These are phyloP conservation scores for Emydura subglobosa DNA, from an alignment of 2,113 vertebrate genomes.

Conservation along the genomic window DNA sequence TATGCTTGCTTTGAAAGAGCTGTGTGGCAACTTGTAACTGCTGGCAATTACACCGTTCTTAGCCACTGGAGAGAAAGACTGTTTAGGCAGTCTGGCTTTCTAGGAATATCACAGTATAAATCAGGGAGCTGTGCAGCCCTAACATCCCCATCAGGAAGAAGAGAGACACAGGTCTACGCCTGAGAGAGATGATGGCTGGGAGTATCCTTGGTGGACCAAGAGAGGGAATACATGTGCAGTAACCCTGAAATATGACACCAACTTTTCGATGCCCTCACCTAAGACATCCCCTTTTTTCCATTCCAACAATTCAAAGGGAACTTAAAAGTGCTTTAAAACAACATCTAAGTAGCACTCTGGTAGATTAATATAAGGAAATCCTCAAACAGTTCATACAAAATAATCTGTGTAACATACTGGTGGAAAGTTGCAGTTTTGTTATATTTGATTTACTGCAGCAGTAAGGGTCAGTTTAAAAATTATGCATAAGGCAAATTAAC, in stretches of 20 bases:
- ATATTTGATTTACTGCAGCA: neutral
- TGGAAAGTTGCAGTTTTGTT: neutral
- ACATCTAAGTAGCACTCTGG: neutral
- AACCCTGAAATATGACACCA: neutral
- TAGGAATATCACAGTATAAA: neutral
- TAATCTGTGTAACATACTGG: neutral
- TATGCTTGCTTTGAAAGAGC: neutral
- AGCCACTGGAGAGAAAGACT: neutral
- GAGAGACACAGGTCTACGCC: neutral
- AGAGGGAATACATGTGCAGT: neutral
- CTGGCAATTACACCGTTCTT: neutral
- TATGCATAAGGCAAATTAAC: accelerated
- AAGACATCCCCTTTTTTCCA: neutral
- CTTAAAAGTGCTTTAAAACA: neutral
- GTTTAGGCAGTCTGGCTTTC: neutral
- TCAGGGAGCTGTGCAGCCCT: neutral
- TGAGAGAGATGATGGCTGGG: neutral
- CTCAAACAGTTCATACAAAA: neutral
- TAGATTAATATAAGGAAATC: neutral
- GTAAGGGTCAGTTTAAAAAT: neutral
- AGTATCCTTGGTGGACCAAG: neutral
- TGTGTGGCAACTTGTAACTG: neutral
- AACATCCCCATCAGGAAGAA: neutral
- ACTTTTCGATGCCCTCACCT: neutral
- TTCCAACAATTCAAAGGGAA: neutral